Conservation (phyloP, 1,140 invertebrate species). For the Camponotus vicinus region DNA sequence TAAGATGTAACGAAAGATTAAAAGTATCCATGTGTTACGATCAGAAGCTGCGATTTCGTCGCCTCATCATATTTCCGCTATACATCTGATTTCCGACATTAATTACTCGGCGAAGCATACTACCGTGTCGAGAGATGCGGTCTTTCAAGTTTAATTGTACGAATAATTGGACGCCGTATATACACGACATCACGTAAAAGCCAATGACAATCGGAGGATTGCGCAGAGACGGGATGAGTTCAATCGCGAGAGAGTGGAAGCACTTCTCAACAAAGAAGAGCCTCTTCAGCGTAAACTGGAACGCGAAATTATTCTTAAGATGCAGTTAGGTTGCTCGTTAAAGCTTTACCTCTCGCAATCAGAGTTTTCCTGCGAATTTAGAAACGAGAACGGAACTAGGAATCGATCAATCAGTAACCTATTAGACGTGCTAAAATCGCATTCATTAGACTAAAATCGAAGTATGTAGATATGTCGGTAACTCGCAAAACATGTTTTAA, state of each 20-base stretch:
- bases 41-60: background rate
- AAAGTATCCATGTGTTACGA: background rate
- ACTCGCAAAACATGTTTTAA: background rate
- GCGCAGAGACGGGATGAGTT: background rate
- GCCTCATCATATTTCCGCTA: slow-evolving; percentile 1
- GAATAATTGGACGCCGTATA: slow-evolving; percentile 44
- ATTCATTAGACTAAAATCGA: slow-evolving; percentile 10
- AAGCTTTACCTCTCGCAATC: slow-evolving; percentile 11
- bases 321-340: slow-evolving; percentile 26
- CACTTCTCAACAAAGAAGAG: slow-evolving; percentile 1
- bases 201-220: slow-evolving; percentile 29
- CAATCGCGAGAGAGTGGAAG: slow-evolving; percentile 7
- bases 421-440: slow-evolving; percentile 11
- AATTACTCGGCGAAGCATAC: slow-evolving; percentile 31
- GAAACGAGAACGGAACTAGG: background rate
- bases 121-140: background rate
- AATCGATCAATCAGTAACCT: slow-evolving; percentile 36
- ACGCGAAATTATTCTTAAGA: slow-evolving; percentile 50
- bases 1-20: slow-evolving; percentile 1
- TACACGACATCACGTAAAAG: slow-evolving; percentile 16
- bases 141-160: slow-evolving; percentile 54
- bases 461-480: background rate
- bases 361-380: slow-evolving; percentile 32
- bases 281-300: slow-evolving; percentile 33
- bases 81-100: slow-evolving; percentile 21